These are phyloP conservation scores for Odontamblyopus rebecca DNA, from an alignment of 2,797 vertebrate genomes.

Conservation along the genomic window DNA sequence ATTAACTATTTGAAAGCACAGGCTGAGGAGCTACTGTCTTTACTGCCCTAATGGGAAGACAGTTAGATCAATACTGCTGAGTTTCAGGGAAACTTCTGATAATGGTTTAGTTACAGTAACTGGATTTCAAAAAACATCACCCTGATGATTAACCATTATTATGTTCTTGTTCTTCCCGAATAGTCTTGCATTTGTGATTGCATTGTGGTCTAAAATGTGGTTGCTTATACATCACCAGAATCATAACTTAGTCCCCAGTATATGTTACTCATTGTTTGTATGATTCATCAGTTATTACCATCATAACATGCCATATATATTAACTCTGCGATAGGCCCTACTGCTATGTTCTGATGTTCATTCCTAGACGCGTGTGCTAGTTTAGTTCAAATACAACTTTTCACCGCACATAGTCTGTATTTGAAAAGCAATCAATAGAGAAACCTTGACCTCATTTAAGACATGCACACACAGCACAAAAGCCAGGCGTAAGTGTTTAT, in stretches of 20 bases:
- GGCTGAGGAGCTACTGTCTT: too few relatives aligned
- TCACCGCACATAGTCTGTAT: conserved; percentile 24
- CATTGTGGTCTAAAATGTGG: not conserved
- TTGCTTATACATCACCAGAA: not conserved
- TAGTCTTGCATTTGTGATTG: not conserved
- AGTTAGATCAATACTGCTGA: too few relatives aligned
- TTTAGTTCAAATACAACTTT: conserved; percentile 27
- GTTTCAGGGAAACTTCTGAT: too few relatives aligned
- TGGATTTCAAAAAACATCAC: too few relatives aligned
- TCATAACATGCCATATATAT: not conserved
- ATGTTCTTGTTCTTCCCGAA: not conserved
- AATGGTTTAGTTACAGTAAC: too few relatives aligned
- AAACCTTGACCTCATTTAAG: conserved; percentile 57
- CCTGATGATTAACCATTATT: not conserved
- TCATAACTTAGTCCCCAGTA: not conserved
- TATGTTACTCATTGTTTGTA: not conserved
- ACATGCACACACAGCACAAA: conserved; percentile 63
- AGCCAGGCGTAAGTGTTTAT: conserved; percentile 51
- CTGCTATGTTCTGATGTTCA: conserved; percentile 1
- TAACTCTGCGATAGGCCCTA: not conserved
- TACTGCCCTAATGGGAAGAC: too few relatives aligned
- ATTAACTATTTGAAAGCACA: too few relatives aligned
- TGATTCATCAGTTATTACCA: not conserved
- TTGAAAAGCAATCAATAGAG: conserved; percentile 59
- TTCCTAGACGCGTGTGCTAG: conserved; percentile 11